Conservation (phyloP, 2,888 invertebrate species). For the Standfussiana lucernea region DNA sequence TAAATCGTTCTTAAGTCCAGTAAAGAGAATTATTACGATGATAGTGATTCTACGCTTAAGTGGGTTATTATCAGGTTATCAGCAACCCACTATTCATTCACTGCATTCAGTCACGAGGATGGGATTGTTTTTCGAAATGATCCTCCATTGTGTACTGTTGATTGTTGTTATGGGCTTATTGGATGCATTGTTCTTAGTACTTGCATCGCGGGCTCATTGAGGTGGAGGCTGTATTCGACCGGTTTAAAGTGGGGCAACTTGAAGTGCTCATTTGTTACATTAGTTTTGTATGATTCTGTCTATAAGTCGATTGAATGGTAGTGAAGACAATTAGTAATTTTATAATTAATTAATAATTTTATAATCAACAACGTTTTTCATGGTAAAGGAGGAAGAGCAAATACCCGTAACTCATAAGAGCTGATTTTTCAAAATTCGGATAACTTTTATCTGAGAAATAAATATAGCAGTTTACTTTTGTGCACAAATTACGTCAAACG, state of each 20-base stretch:
- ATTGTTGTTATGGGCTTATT: constrained; percentile 66
- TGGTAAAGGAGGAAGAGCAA: not conserved
- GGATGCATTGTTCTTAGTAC: constrained; percentile 68
- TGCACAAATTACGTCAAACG: not conserved
- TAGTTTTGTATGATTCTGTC: not conserved
- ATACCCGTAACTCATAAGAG: too few relatives aligned
- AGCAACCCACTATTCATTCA: constrained; percentile 26
- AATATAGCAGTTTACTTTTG: not conserved
- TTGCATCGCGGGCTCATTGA: constrained; percentile 52
- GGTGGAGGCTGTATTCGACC: constrained; percentile 50
- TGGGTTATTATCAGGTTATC: constrained; percentile 50
- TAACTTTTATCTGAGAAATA: not conserved
- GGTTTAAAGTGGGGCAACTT: constrained; percentile 39
- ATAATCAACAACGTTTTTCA: not conserved
- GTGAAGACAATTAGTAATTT: not conserved
- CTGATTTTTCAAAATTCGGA: too few relatives aligned
- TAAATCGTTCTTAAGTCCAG: not conserved
- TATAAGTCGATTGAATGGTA: not conserved
- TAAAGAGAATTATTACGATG: not conserved
- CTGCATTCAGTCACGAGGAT: constrained; percentile 54
- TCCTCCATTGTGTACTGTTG: constrained; percentile 68
- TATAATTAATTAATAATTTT: not conserved
- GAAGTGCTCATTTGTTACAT: constrained; percentile 3
- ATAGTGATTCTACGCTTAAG: not conserved
- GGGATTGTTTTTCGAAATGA: constrained; percentile 65